Evolutionary conservation across 2,888 invertebrate species (phyloP).

Genomic region (Harpalus rubripes): DNA sequence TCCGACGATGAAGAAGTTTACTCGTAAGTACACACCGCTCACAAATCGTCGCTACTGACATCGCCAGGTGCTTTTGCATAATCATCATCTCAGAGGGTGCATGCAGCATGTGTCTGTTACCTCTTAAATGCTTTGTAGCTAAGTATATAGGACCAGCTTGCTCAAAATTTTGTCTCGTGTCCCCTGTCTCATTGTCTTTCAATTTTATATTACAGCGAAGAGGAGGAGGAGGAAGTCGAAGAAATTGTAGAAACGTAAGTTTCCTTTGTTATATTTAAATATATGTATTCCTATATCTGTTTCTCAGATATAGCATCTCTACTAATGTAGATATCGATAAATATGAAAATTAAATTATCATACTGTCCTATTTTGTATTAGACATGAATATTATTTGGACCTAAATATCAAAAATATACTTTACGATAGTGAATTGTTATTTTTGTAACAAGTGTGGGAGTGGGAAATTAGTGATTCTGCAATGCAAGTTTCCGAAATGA

Average conservation of each 20-base stretch:
- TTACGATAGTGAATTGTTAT: too few relatives aligned
- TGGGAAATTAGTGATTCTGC: too few relatives aligned
- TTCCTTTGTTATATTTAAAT: constrained; percentile 58
- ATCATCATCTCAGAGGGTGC: constrained; percentile 47
- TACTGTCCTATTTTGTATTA: too few relatives aligned
- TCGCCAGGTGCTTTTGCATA: constrained; percentile 68
- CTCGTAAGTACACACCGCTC: constrained; percentile 86
- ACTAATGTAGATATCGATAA: too few relatives aligned
- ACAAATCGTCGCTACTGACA: constrained; percentile 56
- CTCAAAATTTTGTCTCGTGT: constrained; percentile 48
- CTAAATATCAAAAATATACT: too few relatives aligned
- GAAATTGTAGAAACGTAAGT: constrained; percentile 89
- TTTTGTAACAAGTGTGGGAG: too few relatives aligned
- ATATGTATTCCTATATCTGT: too few relatives aligned
- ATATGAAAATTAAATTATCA: too few relatives aligned
- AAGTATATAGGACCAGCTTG: constrained; percentile 57
- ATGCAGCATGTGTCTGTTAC: constrained; percentile 64
- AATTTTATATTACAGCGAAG: constrained; percentile 79
- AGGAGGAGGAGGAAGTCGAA: constrained; percentile 88
- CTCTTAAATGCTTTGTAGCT: constrained; percentile 69
- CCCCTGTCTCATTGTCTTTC: constrained; percentile 68
- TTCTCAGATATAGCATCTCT: too few relatives aligned
- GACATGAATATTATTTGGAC: too few relatives aligned
- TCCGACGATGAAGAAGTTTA: constrained; percentile 96
- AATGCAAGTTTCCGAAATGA: too few relatives aligned